phyloP scores from a whole-genome alignment of 1,140 invertebrate genomes.

The Bombus difficillimus region DNA sequence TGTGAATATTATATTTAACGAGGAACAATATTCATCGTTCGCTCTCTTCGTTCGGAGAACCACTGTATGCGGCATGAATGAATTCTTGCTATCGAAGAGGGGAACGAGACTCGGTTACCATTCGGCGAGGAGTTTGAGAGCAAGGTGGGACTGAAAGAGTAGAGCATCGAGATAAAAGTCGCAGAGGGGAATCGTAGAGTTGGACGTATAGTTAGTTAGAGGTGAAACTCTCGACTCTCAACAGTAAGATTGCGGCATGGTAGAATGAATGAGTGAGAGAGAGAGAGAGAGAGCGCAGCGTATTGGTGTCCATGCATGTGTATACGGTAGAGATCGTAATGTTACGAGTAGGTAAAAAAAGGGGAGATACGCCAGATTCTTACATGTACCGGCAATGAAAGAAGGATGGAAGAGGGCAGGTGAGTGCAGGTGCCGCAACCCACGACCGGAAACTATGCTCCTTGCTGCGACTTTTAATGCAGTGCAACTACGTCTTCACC shows the following conservation, averaged over 20 bases:
- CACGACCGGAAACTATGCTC: conserved; percentile 37
- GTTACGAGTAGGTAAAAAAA: conserved; percentile 32
- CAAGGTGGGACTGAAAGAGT: conserved; percentile 12
- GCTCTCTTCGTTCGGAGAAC: conserved; percentile 7
- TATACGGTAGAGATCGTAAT: conserved; percentile 8
- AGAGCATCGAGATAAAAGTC: conserved; percentile 7
- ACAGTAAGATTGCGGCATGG: conserved; percentile 2
- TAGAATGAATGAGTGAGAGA: neutral
- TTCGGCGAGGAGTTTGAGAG: conserved; percentile 7
- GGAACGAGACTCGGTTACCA: conserved; percentile 4
- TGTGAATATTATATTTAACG: neutral
- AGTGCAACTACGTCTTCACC: neutral
- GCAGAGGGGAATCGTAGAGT: neutral
- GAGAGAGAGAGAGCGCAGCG: no score
- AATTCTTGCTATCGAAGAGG: neutral
- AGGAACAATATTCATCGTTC: neutral
- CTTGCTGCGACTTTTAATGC: neutral
- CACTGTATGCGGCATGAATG: conserved; percentile 34
- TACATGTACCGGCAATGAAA: conserved; percentile 1
- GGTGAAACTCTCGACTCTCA: neutral
- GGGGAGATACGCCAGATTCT: conserved; percentile 25
- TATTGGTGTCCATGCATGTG: neutral
- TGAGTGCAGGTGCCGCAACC: conserved; percentile 39
- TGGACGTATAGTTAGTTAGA: neutral
- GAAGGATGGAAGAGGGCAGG: conserved; percentile 22